Evolutionary conservation across 2,797 vertebrate genomes (phyloP).

Genomic region (Pangasius djambal): DNA sequence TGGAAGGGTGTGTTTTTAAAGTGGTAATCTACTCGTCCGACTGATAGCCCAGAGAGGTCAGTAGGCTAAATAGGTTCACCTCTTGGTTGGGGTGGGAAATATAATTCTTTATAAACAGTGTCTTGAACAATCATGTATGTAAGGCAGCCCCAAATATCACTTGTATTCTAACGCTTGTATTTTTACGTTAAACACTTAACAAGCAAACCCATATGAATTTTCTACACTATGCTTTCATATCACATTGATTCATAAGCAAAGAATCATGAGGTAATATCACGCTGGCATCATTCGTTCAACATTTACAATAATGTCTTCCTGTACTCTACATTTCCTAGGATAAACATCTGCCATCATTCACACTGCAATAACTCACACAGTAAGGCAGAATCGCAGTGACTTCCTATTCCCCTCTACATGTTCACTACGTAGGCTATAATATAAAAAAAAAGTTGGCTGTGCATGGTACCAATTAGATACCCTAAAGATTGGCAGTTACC

Average conservation of each 20-base stretch:
- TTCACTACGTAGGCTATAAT: background rate
- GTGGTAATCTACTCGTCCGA: background rate
- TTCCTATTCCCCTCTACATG: background rate
- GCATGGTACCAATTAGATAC: background rate
- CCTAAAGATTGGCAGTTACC: too few relatives aligned
- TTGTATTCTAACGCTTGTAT: too few relatives aligned
- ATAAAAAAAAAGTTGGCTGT: background rate
- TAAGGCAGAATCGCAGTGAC: background rate
- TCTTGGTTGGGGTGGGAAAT: background rate
- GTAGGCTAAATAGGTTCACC: background rate
- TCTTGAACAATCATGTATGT: background rate
- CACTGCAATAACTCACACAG: too few relatives aligned
- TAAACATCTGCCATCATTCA: background rate
- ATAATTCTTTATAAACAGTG: background rate
- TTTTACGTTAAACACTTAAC: background rate
- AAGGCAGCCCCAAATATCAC: background rate
- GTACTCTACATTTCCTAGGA: background rate
- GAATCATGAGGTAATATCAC: background rate
- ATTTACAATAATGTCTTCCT: background rate
- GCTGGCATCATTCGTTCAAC: too few relatives aligned
- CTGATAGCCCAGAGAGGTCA: conserved; percentile 19
- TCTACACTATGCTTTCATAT: too few relatives aligned
- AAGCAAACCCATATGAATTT: too few relatives aligned
- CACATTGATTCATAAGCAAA: background rate
- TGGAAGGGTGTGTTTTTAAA: conserved; percentile 26